Percentiles rank a stretch among this genome's conserved stretches.
Conservation (phyloP, 2,113 vertebrate species). For the Megatriorchis doriae region DNA sequence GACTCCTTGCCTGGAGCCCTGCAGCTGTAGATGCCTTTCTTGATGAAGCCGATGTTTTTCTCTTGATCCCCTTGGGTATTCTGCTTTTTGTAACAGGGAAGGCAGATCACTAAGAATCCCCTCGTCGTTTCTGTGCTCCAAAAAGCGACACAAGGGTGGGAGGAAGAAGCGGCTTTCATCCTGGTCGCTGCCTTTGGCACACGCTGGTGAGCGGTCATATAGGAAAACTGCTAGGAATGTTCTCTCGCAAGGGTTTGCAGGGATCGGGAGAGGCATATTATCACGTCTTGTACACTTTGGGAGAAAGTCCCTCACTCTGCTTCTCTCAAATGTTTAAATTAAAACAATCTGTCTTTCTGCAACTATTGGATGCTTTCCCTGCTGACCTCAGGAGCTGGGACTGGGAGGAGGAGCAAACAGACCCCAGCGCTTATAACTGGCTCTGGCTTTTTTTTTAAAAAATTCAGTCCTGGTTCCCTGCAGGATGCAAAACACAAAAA, state of each 20-base stretch:
- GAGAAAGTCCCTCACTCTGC: not conserved
- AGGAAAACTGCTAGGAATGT: conserved; percentile 29
- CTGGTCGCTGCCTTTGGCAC: not conserved
- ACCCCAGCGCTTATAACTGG: not conserved
- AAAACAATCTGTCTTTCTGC: conserved; percentile 42
- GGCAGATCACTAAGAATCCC: not conserved
- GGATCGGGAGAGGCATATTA: not conserved
- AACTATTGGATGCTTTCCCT: conserved; percentile 36
- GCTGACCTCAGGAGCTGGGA: conserved; percentile 53
- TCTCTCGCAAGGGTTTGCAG: not conserved
- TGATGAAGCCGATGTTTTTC: not conserved
- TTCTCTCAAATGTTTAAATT: conserved; percentile 1
- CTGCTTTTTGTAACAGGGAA: not conserved
- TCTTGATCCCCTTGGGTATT: not conserved
- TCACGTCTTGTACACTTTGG: not conserved
- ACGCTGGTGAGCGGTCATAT: not conserved
- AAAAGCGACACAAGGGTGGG: rapidly evolving
- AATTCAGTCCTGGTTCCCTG: not conserved
- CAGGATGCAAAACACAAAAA: not conserved
- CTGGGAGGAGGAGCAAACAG: conserved; percentile 23
- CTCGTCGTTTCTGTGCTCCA: rapidly evolving
- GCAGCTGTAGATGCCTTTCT: rapidly evolving
- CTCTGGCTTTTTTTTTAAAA: not conserved
- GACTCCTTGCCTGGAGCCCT: not conserved
- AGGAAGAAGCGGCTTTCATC: not conserved